Evolutionary conservation across 2,113 vertebrate species (phyloP).

Genomic region (Collichthys lucidus): DNA sequence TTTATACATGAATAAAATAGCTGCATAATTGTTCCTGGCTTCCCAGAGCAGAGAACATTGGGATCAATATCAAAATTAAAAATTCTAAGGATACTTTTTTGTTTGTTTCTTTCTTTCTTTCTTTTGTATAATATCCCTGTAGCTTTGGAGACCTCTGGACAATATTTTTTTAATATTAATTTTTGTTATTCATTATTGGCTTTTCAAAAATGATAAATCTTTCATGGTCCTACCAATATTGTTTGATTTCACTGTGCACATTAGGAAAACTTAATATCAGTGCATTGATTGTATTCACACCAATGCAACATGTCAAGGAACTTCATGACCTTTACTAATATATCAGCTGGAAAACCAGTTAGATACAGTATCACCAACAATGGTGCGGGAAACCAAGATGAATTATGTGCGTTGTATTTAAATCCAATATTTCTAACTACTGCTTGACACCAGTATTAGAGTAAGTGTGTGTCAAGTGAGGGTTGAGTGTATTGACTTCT

Average conservation of each 20-base stretch:
- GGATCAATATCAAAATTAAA: background rate
- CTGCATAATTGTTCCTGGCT: background rate
- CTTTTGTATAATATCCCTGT: background rate
- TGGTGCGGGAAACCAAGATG: background rate
- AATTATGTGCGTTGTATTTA: constrained; percentile 5
- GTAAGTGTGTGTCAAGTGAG: background rate
- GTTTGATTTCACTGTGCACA: background rate
- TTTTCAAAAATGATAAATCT: background rate
- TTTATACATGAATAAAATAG: constrained; percentile 22
- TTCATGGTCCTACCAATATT: background rate
- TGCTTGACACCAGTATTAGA: background rate
- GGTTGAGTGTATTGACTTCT: background rate
- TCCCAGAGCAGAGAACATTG: background rate
- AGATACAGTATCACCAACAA: background rate
- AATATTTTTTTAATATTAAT: background rate
- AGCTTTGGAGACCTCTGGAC: no score
- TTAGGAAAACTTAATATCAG: background rate
- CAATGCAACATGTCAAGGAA: background rate
- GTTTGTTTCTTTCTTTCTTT: no score
- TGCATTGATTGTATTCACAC: background rate
- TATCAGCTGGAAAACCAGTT: background rate
- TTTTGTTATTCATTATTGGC: background rate
- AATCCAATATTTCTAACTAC: constrained; percentile 19
- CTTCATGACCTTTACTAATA: background rate
- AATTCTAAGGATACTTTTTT: background rate